Percentiles rank a stretch among this genome's conserved stretches.
Conservation (phyloP, 2,113 vertebrate species). For the Sardina pilchardus region DNA sequence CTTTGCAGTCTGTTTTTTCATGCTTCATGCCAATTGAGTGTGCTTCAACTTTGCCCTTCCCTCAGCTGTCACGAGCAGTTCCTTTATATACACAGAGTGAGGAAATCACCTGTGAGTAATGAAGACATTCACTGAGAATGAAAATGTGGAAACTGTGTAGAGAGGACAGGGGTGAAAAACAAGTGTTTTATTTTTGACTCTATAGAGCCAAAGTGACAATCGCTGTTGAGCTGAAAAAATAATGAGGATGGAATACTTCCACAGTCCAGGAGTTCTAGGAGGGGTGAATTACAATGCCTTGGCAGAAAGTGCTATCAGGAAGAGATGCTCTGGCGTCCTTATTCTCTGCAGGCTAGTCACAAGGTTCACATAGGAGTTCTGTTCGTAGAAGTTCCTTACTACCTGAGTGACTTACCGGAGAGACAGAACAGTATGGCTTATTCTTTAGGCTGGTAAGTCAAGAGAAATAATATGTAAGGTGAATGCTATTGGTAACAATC, state of each 20-base stretch:
- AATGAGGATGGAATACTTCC: constrained; percentile 64
- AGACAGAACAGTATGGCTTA: neutral
- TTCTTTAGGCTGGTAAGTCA: neutral
- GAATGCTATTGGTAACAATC: neutral
- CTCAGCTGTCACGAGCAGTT: constrained; percentile 37
- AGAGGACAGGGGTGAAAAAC: constrained; percentile 37
- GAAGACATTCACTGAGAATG: constrained; percentile 62
- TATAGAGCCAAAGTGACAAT: constrained; percentile 68
- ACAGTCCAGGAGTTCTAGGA: neutral
- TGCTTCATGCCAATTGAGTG: constrained; percentile 31
- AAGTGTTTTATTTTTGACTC: constrained; percentile 68
- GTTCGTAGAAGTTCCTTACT: neutral
- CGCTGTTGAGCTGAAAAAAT: constrained; percentile 67
- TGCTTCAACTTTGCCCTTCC: constrained; percentile 14
- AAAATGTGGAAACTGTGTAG: constrained; percentile 48
- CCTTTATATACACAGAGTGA: constrained; percentile 50
- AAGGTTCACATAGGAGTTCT: neutral
- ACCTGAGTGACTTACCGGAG: constrained; percentile 31
- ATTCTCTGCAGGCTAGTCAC: constrained; percentile 32
- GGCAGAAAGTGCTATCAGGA: constrained; percentile 45
- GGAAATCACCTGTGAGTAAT: constrained; percentile 54
- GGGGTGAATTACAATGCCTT: constrained; percentile 4
- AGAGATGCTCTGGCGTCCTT: constrained; percentile 24
- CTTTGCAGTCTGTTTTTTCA: constrained; percentile 21
- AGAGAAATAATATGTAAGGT: neutral